Conservation (phyloP, 2,888 invertebrate genomes). For the Leptarthrus brevirostris region DNA sequence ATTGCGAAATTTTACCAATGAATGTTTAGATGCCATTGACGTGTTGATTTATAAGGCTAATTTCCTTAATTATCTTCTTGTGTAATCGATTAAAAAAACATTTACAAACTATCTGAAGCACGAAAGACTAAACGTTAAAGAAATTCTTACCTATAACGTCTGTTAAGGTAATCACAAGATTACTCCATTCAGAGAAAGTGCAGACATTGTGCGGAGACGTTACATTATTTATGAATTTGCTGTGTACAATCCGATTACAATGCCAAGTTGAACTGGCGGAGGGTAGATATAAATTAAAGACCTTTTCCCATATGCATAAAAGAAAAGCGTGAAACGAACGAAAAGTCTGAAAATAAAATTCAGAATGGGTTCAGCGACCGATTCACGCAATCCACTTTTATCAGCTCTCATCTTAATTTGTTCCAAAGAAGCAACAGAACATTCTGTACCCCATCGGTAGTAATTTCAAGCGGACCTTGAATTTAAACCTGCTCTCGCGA, state of each 20-base stretch:
- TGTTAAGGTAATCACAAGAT: no score
- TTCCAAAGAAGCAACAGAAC: no score
- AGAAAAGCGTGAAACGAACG: not conserved
- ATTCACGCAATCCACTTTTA: not conserved
- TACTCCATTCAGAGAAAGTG: constrained; percentile 15
- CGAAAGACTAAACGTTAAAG: no score
- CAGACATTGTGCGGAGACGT: not conserved
- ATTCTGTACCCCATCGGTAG: not conserved
- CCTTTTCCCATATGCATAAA: not conserved
- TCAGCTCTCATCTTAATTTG: no score
- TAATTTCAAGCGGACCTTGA: not conserved
- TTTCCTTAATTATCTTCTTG: no score
- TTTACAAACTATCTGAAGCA: no score
- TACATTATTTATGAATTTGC: constrained; percentile 14
- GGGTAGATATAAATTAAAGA: not conserved
- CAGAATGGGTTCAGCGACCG: constrained; percentile 28
- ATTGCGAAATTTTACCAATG: no score
- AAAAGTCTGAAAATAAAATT: not conserved
- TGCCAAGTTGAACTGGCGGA: not conserved
- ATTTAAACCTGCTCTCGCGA: not conserved
- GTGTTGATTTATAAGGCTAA: no score
- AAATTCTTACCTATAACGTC: no score
- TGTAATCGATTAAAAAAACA: no score
- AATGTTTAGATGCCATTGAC: no score
- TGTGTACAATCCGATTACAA: constrained; percentile 6